phyloP scores from a whole-genome alignment of 1,140 invertebrate genomes.

The Brachionus angularis region DNA sequence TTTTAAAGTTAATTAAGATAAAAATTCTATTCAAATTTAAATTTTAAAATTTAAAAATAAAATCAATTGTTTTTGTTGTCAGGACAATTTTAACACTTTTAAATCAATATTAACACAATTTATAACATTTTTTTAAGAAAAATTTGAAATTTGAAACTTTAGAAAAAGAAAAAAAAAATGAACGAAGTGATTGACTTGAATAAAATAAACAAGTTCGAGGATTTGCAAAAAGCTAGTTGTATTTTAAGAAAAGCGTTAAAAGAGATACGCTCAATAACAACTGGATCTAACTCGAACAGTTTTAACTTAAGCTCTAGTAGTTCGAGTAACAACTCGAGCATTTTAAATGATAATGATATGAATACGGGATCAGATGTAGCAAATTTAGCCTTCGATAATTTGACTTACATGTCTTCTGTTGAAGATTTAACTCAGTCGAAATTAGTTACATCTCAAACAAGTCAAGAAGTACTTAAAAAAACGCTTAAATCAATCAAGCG shows the following conservation, averaged over 20 bases:
- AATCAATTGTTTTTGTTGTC: too few species aligned
- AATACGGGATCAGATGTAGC: too few species aligned
- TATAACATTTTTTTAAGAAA: not conserved
- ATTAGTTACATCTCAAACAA: too few species aligned
- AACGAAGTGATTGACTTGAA: constrained; percentile 19
- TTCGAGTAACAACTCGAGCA: constrained; percentile 11
- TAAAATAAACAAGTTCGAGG: constrained; percentile 9
- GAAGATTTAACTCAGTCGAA: constrained; percentile 12
- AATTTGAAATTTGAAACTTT: not conserved
- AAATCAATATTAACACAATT: not conserved
- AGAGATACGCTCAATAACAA: constrained; percentile 11
- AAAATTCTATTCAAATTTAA: too few species aligned
- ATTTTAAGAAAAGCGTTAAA: constrained; percentile 22
- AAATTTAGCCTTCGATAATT: constrained; percentile 19
- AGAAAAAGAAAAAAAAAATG: not conserved
- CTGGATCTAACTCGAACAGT: not conserved
- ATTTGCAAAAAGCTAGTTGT: constrained; percentile 22
- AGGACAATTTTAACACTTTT: constrained; percentile 11
- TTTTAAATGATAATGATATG: too few species aligned
- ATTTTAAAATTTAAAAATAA: too few species aligned
- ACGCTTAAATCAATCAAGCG: constrained; percentile 26
- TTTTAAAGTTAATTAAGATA: too few species aligned
- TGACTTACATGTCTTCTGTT: constrained; percentile 27
- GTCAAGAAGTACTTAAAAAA: constrained; percentile 2
- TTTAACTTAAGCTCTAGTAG: constrained; percentile 4